Evolutionary conservation across 2,113 vertebrate genomes (phyloP).

Genomic region (Thryonomys swinderianus): DNA sequence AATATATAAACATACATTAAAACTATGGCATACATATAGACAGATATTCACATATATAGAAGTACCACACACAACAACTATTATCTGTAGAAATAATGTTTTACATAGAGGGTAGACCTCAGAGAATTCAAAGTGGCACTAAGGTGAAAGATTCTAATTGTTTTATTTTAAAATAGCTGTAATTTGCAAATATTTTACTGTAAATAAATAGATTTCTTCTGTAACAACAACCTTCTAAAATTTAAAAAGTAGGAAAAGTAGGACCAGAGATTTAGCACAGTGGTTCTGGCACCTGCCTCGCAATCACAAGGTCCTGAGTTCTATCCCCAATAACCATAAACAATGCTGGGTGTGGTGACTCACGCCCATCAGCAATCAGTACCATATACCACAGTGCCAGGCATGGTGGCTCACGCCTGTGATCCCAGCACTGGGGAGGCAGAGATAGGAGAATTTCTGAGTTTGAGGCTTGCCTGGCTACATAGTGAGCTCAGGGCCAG

Average conservation of each 20-base stretch:
- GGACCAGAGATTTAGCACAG: no score
- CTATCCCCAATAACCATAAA: no score
- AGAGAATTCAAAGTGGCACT: not conserved
- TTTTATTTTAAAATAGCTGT: conserved; percentile 1
- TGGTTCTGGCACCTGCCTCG: no score
- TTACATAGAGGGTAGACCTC: not conserved
- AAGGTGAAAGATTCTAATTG: not conserved
- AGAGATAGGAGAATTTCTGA: no score
- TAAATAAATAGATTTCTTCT: not conserved
- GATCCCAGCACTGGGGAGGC: no score
- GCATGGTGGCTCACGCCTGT: no score
- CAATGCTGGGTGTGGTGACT: no score
- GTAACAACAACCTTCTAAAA: not conserved
- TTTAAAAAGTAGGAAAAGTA: not conserved
- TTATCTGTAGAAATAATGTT: not conserved
- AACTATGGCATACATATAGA: not conserved
- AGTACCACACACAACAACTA: not conserved
- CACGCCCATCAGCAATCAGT: no score
- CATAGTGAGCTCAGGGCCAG: no score
- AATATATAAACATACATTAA: not conserved
- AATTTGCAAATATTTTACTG: not conserved
- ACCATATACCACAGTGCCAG: no score
- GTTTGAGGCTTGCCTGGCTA: no score
- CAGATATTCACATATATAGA: not conserved
- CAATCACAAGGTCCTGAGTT: no score